Evolutionary conservation across 2,113 vertebrate genomes (phyloP).

Genomic region (Dicrurus megarhynchus): DNA sequence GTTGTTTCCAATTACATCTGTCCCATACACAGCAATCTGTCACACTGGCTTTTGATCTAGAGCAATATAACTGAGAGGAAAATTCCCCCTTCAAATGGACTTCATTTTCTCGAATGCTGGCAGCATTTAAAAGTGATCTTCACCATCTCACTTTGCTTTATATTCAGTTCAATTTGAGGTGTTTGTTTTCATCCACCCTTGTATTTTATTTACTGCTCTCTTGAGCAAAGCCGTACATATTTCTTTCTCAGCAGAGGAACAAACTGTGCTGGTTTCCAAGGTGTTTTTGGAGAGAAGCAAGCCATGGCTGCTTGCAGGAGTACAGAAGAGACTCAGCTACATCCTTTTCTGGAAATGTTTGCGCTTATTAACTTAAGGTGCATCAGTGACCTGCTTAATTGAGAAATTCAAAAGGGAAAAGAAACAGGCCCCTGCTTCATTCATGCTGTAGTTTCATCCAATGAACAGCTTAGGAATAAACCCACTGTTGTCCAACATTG

Average conservation of each 20-base stretch:
- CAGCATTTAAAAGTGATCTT: neutral
- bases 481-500: fast-evolving
- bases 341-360: neutral
- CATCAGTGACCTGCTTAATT: neutral
- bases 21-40: neutral
- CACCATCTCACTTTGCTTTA: neutral
- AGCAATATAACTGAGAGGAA: neutral
- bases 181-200: neutral
- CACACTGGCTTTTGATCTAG: constrained; percentile 18
- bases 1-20: constrained; percentile 11
- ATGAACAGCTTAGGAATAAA: neutral
- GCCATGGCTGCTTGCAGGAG: neutral
- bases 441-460: neutral
- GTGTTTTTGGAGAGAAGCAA: neutral
- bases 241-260: neutral
- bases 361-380: neutral
- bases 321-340: neutral
- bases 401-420: neutral
- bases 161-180: constrained; percentile 24
- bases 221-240: constrained; percentile 17
- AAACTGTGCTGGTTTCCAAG: constrained; percentile 11
- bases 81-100: constrained; percentile 16
- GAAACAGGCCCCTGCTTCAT: neutral
- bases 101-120: neutral
- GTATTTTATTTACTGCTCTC: constrained; percentile 33